Conservation (phyloP, 2,888 invertebrate genomes). For the Emmelina monodactyla region DNA sequence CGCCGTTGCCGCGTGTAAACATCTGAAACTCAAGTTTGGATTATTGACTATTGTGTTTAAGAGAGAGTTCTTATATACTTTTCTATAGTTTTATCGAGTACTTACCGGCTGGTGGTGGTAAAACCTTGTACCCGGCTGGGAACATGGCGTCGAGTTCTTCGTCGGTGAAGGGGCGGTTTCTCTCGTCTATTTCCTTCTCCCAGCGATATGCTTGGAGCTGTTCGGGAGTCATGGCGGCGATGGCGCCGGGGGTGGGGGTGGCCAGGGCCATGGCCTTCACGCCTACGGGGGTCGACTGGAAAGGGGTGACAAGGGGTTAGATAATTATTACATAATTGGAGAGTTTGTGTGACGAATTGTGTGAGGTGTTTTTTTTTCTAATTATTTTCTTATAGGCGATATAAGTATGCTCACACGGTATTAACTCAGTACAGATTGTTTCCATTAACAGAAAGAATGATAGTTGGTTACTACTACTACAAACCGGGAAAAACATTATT, state of each 20-base stretch:
- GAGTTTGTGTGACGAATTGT: too few relatives aligned
- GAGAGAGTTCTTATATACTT: not conserved
- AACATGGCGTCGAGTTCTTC: conserved; percentile 98
- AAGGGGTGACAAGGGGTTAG: too few relatives aligned
- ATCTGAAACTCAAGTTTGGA: conserved; percentile 58
- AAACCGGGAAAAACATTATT: too few relatives aligned
- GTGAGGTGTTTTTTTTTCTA: too few relatives aligned
- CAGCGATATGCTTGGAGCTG: conserved; percentile 97
- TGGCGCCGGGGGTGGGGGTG: conserved; percentile 95
- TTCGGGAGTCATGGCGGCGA: conserved; percentile 99
- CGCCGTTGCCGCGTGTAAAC: conserved; percentile 17
- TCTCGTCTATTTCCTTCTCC: conserved; percentile 98
- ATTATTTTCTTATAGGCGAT: too few relatives aligned
- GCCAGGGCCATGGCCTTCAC: conserved; percentile 98
- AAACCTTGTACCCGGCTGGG: conserved; percentile 96
- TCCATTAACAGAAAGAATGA: too few relatives aligned
- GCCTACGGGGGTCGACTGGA: conserved; percentile 81
- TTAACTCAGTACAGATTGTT: too few relatives aligned
- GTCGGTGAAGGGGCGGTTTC: conserved; percentile 95
- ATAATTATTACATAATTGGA: too few relatives aligned
- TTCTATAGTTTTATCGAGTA: conserved; percentile 15
- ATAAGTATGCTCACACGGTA: too few relatives aligned
- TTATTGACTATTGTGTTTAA: conserved; percentile 49
- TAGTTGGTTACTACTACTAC: too few relatives aligned
- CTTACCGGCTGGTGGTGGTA: conserved; percentile 90